Conservation (phyloP, 1,140 invertebrate genomes). For the Leptinotarsa defecta region DNA sequence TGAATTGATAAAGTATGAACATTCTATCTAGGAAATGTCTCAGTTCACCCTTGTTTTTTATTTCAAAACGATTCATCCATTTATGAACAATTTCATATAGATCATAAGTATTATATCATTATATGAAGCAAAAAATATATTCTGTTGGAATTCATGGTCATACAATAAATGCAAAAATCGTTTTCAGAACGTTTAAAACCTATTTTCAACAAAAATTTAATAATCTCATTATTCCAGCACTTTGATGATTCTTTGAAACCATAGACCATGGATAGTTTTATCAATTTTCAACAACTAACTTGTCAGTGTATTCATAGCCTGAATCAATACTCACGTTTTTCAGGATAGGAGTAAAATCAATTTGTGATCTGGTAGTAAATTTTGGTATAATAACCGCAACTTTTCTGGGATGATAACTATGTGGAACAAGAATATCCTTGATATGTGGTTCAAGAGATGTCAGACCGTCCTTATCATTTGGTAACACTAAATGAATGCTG, state of each 20-base stretch:
- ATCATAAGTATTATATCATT: slow-evolving; percentile 31
- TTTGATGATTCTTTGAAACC: too few relatives aligned
- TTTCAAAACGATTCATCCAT: neutral
- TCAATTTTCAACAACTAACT: too few relatives aligned
- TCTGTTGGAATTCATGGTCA: too few relatives aligned
- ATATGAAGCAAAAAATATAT: slow-evolving; percentile 27
- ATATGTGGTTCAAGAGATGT: slow-evolving; percentile 25
- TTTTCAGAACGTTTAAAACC: too few relatives aligned
- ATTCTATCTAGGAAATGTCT: slow-evolving; percentile 37
- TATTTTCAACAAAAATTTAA: too few relatives aligned
- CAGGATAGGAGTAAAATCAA: slow-evolving; percentile 61
- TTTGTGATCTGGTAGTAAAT: slow-evolving; percentile 67
- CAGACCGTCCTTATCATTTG: slow-evolving; percentile 62
- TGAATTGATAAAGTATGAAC: too few relatives aligned
- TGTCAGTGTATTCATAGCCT: too few relatives aligned
- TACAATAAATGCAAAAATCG: neutral
- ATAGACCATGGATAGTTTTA: too few relatives aligned
- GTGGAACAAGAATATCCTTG: neutral
- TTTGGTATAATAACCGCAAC: slow-evolving; percentile 61
- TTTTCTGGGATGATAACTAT: neutral
- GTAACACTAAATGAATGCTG: slow-evolving; percentile 66
- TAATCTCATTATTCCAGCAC: too few relatives aligned
- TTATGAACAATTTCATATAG: neutral
- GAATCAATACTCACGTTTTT: slow-evolving; percentile 55
- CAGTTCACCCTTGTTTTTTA: slow-evolving; percentile 32